These are phyloP conservation scores for Chionomys nivalis DNA, from an alignment of 2,113 vertebrate species.

Conservation along the genomic window DNA sequence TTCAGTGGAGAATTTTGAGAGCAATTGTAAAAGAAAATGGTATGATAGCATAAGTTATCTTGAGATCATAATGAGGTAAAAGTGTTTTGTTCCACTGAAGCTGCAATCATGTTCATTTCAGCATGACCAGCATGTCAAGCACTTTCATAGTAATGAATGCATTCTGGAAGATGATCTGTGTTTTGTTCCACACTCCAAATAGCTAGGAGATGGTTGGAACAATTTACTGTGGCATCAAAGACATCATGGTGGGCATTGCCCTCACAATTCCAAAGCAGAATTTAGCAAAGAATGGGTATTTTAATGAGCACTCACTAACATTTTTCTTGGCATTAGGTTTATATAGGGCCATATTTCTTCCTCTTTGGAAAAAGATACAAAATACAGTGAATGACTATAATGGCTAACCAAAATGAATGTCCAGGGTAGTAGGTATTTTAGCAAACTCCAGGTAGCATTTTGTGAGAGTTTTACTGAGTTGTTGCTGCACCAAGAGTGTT, in stretches of 20 bases:
- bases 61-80: conserved; percentile 53
- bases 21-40: conserved; percentile 51
- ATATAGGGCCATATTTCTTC: conserved; percentile 43
- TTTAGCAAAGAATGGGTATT: conserved; percentile 66
- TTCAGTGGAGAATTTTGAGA: conserved; percentile 47
- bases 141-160: conserved; percentile 76
- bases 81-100: conserved; percentile 58
- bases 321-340: conserved; percentile 69
- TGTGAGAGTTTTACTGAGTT: conserved; percentile 48
- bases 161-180: conserved; percentile 67
- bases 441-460: conserved; percentile 62
- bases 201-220: conserved; percentile 68
- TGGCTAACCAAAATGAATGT: conserved; percentile 69
- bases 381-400: conserved; percentile 57
- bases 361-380: conserved; percentile 52
- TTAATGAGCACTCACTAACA: conserved; percentile 70
- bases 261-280: conserved; percentile 65
- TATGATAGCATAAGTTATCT: conserved; percentile 22
- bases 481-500: background rate
- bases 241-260: conserved; percentile 28
- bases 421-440: conserved; percentile 42
- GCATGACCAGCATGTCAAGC: conserved; percentile 61
- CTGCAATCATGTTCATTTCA: conserved; percentile 66
- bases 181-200: conserved; percentile 73
- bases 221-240: conserved; percentile 54